A percentile compares a stretch with the other conserved stretches of the same genome.
Conservation (phyloP, 2,113 vertebrate species). For the Tragelaphus scriptus region DNA sequence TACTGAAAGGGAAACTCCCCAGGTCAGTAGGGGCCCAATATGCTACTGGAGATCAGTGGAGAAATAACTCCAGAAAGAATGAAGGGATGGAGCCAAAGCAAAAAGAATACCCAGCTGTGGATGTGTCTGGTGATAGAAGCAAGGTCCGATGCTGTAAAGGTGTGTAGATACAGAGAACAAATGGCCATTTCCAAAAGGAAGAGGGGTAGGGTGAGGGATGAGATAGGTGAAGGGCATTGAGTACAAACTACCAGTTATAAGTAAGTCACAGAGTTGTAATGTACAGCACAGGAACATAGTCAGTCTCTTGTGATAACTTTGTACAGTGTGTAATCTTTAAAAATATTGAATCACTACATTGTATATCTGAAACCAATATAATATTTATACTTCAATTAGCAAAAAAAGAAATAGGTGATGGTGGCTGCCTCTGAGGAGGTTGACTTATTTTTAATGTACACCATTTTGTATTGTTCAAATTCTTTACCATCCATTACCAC, state of each 20-base stretch:
- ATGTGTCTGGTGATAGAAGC: too few species aligned
- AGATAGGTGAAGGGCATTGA: neutral
- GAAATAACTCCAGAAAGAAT: too few species aligned
- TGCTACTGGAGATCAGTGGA: too few species aligned
- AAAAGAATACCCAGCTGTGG: too few species aligned
- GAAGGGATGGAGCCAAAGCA: too few species aligned
- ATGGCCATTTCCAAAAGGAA: neutral
- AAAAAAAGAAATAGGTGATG: neutral
- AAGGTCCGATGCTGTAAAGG: too few species aligned
- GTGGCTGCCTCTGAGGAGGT: neutral
- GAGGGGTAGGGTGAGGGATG: neutral
- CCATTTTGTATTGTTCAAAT: constrained; percentile 11
- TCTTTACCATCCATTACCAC: neutral
- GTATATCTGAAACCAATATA: neutral
- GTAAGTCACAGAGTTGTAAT: neutral
- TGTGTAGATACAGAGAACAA: neutral
- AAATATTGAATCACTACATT: neutral
- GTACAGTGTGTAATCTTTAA: neutral
- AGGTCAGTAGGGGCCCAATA: too few species aligned
- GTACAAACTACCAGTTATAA: neutral
- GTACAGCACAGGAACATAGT: neutral
- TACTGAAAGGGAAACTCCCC: too few species aligned
- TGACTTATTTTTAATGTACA: neutral
- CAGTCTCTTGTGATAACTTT: neutral
- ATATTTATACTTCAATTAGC: neutral